phyloP scores from a whole-genome alignment of 2,113 vertebrate genomes.

The Osmerus mordax region DNA sequence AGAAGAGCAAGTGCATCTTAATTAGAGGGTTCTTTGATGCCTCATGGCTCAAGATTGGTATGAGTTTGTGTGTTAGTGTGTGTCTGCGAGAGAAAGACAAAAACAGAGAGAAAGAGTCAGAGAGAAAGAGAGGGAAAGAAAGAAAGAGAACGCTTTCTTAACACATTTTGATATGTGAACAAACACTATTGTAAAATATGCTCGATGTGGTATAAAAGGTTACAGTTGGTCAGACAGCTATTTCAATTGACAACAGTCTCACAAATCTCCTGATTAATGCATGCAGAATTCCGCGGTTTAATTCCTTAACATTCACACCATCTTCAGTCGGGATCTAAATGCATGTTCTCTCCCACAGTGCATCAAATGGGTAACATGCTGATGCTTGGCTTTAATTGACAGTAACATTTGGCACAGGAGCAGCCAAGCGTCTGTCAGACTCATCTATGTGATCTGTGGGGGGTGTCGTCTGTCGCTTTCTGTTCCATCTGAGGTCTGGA shows the following conservation, averaged over 20 bases:
- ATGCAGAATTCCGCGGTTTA: too few species aligned
- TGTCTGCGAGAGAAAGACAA: background rate
- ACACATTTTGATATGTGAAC: too few species aligned
- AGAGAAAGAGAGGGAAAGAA: background rate
- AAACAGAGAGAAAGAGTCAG: background rate
- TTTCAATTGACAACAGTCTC: too few species aligned
- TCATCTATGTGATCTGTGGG: background rate
- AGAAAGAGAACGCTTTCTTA: background rate
- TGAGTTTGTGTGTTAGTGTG: slow-evolving; percentile 7
- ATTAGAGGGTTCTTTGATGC: slow-evolving; percentile 23
- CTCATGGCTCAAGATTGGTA: slow-evolving; percentile 8
- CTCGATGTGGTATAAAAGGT: too few species aligned
- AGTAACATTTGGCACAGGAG: background rate
- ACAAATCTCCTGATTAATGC: too few species aligned
- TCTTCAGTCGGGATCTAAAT: background rate
- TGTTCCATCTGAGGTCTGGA: background rate
- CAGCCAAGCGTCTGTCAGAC: background rate
- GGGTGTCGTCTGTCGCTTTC: slow-evolving; percentile 1
- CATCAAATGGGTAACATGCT: background rate
- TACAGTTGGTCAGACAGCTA: too few species aligned
- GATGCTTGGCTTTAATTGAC: background rate
- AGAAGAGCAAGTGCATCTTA: slow-evolving; percentile 35
- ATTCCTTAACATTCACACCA: too few species aligned
- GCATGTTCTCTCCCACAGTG: background rate
- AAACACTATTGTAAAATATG: too few species aligned